A percentile compares a stretch with the other conserved stretches of the same genome.
Evolutionary conservation across 1,140 invertebrate genomes (phyloP).

Genomic region (Papilio xuthus): DNA sequence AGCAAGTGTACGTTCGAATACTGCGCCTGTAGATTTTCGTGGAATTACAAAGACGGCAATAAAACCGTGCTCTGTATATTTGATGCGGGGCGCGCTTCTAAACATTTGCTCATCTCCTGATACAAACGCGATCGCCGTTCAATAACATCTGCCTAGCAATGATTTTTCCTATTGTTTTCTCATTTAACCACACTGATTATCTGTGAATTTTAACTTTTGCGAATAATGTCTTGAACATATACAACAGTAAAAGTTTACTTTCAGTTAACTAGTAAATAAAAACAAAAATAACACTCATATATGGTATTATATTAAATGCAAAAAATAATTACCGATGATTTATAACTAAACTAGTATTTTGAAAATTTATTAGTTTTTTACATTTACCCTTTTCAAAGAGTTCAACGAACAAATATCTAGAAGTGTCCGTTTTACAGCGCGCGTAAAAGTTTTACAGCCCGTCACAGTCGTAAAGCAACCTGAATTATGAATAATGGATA

Average conservation of each 20-base stretch:
- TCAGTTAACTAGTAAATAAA: too few relatives aligned
- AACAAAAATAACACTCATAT: too few relatives aligned
- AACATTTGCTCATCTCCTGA: background rate
- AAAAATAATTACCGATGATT: background rate
- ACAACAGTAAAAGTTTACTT: too few relatives aligned
- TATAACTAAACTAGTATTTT: background rate
- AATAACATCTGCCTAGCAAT: too few relatives aligned
- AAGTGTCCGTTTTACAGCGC: conserved; percentile 23
- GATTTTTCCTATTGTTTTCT: too few relatives aligned
- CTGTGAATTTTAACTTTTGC: too few relatives aligned
- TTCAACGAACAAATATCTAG: conserved; percentile 15
- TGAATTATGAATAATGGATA: conserved; percentile 35
- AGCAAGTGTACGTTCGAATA: background rate
- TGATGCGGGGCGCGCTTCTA: background rate
- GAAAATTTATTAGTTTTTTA: background rate
- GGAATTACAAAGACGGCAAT: background rate
- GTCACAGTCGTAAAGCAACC: conserved; percentile 28
- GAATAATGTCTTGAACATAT: too few relatives aligned
- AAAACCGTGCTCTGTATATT: background rate
- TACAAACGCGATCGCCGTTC: background rate
- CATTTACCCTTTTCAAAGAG: background rate
- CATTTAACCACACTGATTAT: too few relatives aligned
- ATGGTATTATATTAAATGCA: too few relatives aligned
- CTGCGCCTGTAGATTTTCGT: background rate
- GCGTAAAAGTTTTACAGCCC: conserved; percentile 29